Evolutionary conservation across 2,113 vertebrate species (phyloP), one percentile per base, ranked within the genome.

Genomic region (Ageneiosus marmoratus): DNA sequence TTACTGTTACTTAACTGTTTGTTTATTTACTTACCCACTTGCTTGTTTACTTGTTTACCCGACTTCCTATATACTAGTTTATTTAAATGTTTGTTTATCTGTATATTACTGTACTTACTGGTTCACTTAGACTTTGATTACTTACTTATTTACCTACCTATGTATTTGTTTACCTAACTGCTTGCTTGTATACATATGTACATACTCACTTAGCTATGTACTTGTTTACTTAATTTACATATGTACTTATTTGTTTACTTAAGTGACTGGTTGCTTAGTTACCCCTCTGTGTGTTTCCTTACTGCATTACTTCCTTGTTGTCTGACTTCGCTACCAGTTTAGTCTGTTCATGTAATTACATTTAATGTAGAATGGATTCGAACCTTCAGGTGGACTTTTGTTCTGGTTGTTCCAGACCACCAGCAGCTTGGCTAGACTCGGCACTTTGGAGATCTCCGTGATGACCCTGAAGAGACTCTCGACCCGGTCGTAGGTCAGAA

Each of bases 381-480:
- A 92, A 99, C 98, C 97, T 94, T 98, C 97, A 9, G 98, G 98
- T 4, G 98, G 98, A 85, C 94, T 96, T 89, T 99, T 99, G 88
- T 99, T 99, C 93, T 99, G 98, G 89, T 99, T 99, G 89, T 99
- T 99, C 98, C 98, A 99, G 73, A 99, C 97, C 13, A 99, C 97
- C 41, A 99, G 84, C 77, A 99, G 89, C 84, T 99, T 99, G 85
- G 98, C 97, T 2, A 99, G 94, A 84, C 98, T 99, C 0, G 98
- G 97, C 86, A 99, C 97, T 89, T 99, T 98, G 41, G 98, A 97
- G 85, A 99, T 97, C 91, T 99, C 97, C 0, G 97, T 98, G 95
- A 98, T 99, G 90, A 99, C 98, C 50, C 98, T 91, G 93, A 99
- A 99, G 50, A 99, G 96, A 88, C 97, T 98, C 91, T 99, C 98